Evolutionary conservation across 2,888 invertebrate genomes (phyloP).

Genomic region (Thera obeliscata): DNA sequence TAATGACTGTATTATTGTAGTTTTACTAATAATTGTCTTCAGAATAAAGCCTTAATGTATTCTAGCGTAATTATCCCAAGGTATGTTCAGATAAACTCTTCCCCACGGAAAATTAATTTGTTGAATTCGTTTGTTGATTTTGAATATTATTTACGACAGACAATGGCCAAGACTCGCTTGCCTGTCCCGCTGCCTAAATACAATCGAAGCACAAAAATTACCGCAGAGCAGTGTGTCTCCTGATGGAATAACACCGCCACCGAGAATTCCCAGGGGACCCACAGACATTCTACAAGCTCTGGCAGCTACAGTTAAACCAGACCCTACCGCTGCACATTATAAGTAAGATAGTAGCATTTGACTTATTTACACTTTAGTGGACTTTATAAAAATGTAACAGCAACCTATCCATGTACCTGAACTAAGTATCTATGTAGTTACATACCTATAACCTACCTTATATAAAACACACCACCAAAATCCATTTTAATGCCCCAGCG

Average conservation of each 20-base stretch:
- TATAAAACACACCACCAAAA: too few species aligned
- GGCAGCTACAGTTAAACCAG: conserved; percentile 90
- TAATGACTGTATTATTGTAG: neutral
- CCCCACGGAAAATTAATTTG: conserved; percentile 12
- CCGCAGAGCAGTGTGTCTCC: conserved; percentile 62
- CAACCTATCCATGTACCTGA: too few species aligned
- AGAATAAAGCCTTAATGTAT: conserved; percentile 54
- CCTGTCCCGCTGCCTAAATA: conserved; percentile 65
- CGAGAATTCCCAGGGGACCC: conserved; percentile 89
- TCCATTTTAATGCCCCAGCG: too few species aligned
- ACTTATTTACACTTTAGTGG: too few species aligned
- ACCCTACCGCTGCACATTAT: conserved; percentile 94
- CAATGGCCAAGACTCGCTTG: conserved; percentile 68
- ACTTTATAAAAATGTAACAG: too few species aligned
- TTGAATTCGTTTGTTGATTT: neutral
- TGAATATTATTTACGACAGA: conserved; percentile 48
- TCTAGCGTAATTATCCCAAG: conserved; percentile 58
- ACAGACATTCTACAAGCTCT: conserved; percentile 93
- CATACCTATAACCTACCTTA: too few species aligned
- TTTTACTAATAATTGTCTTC: neutral
- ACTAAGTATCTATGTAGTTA: too few species aligned
- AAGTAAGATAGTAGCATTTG: conserved; percentile 72
- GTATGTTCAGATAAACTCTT: conserved; percentile 43
- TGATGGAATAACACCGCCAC: conserved; percentile 84
- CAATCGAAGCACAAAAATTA: conserved; percentile 71